Conservation (phyloP, 92 coral and sea anemone species). For the Paramuricea clavata region DNA sequence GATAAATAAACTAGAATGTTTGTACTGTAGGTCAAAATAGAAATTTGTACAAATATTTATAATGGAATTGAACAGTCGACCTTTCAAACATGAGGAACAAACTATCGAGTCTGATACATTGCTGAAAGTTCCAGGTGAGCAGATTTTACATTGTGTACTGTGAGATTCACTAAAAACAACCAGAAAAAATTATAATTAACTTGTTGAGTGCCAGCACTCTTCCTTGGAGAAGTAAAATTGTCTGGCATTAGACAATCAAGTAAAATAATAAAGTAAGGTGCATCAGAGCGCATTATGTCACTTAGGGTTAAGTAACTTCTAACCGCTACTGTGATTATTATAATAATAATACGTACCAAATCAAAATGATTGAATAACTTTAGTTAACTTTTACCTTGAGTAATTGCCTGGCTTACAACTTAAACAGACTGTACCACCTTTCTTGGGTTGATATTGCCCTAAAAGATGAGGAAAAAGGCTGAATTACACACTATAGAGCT, state of each 20-base stretch:
- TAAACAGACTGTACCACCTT: slow-evolving; percentile 62
- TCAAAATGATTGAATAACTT: no score
- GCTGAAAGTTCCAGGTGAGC: slow-evolving; percentile 26
- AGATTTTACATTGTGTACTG: slow-evolving; percentile 24
- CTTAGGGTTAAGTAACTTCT: neutral
- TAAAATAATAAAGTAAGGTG: no score
- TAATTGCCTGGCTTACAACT: slow-evolving; percentile 75
- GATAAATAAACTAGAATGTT: no score
- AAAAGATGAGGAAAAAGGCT: neutral
- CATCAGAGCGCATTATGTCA: no score
- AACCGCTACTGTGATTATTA: neutral
- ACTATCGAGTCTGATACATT: neutral
- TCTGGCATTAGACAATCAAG: no score
- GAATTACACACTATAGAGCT: no score
- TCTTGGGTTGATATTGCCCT: slow-evolving; percentile 61
- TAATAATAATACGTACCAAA: no score
- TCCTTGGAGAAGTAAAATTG: no score
- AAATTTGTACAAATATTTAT: no score
- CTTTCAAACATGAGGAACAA: slow-evolving; percentile 26
- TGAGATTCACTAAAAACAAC: slow-evolving; percentile 28
- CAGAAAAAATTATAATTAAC: neutral
- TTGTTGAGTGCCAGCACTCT: no score
- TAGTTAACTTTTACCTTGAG: slow-evolving; percentile 17
- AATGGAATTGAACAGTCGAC: neutral
- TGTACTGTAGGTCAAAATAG: no score